These are phyloP conservation scores for Achatina immaculata DNA, from an alignment of 1,140 invertebrate species.

Conservation along the genomic window DNA sequence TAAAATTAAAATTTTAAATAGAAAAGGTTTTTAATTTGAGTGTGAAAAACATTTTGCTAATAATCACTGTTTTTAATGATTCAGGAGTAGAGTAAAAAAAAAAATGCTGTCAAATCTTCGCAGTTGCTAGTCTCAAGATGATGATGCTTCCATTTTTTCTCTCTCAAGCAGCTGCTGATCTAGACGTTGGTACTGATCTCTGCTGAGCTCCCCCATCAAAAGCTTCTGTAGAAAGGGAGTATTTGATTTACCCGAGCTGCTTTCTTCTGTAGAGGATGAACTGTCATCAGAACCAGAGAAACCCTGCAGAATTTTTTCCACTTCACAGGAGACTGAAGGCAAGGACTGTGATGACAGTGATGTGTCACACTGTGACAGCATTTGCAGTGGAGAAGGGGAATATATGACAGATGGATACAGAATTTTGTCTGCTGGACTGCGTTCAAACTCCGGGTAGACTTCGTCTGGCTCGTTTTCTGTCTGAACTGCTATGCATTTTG, in stretches of 20 bases:
- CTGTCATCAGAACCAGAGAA: constrained; percentile 5
- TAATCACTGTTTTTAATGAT: too few relatives aligned
- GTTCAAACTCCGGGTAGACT: constrained; percentile 32
- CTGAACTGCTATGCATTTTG: constrained; percentile 30
- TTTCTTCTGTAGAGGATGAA: not conserved
- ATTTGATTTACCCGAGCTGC: not conserved
- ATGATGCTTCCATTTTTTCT: constrained; percentile 18
- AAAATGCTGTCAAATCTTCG: too few relatives aligned
- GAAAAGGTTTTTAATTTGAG: too few relatives aligned
- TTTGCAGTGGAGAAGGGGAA: not conserved
- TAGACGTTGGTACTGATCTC: constrained; percentile 23
- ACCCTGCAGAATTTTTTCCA: constrained; percentile 17
- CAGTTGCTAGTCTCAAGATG: too few relatives aligned
- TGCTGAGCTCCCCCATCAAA: constrained; percentile 31
- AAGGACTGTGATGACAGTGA: not conserved
- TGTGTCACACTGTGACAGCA: not conserved
- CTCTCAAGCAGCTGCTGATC: constrained; percentile 21
- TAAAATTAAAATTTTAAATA: too few relatives aligned
- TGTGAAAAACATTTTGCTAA: too few relatives aligned
- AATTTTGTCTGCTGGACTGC: constrained; percentile 18
- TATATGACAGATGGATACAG: constrained; percentile 2
- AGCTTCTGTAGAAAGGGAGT: constrained; percentile 33
- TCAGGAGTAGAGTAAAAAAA: too few relatives aligned
- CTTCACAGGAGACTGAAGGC: constrained; percentile 9
- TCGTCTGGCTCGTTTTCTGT: constrained; percentile 30